Conservation (phyloP, 2,888 invertebrate species). For the Panzeria rudis region DNA sequence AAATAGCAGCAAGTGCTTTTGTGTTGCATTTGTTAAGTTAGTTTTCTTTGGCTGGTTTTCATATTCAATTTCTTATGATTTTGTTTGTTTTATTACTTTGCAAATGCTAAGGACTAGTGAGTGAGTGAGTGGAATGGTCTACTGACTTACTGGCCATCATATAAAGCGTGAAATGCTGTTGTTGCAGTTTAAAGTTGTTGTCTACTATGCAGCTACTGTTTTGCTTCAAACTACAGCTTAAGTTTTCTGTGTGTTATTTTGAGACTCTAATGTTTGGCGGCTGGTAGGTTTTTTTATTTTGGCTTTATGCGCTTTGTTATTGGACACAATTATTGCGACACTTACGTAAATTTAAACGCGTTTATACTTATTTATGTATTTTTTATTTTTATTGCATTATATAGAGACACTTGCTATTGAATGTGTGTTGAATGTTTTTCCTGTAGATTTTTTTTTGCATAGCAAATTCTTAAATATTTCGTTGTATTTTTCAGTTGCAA, state of each 20-base stretch:
- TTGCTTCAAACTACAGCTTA: neutral
- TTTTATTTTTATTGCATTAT: slow-evolving; percentile 20
- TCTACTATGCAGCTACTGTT: neutral
- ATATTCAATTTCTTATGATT: slow-evolving; percentile 43
- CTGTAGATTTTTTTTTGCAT: neutral
- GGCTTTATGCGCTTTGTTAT: slow-evolving; percentile 18
- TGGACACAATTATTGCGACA: slow-evolving; percentile 66
- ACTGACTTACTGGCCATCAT: slow-evolving; percentile 62
- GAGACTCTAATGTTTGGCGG: slow-evolving; percentile 5
- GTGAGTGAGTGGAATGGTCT: slow-evolving; percentile 32
- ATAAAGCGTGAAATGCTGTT: slow-evolving; percentile 34
- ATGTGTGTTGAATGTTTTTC: neutral
- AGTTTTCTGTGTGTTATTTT: neutral
- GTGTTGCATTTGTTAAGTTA: slow-evolving; percentile 22
- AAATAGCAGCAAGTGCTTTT: slow-evolving; percentile 30
- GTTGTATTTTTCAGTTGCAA: slow-evolving; percentile 24
- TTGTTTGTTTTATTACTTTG: slow-evolving; percentile 6
- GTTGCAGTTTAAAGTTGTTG: slow-evolving; percentile 16
- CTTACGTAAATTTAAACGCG: slow-evolving; percentile 52
- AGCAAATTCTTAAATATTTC: slow-evolving; percentile 48
- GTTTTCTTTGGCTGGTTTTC: slow-evolving; percentile 33
- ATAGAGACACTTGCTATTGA: slow-evolving; percentile 18
- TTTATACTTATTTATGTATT: slow-evolving; percentile 14
- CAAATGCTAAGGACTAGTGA: neutral
- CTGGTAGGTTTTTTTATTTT: neutral